These are phyloP conservation scores for Agonopterix arenella DNA, from an alignment of 2,888 invertebrate genomes.

Conservation along the genomic window DNA sequence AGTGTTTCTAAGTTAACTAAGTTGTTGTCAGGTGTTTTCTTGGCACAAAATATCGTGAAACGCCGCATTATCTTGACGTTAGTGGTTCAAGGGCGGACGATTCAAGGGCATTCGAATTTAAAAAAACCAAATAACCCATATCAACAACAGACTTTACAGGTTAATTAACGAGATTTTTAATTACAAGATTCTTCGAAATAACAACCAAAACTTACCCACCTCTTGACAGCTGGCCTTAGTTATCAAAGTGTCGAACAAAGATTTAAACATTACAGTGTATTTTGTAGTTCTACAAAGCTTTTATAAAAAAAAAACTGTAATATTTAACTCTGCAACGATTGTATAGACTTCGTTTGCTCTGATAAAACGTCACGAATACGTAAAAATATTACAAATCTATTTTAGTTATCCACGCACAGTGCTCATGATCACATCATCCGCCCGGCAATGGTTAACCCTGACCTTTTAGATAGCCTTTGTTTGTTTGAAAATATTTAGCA, in stretches of 20 bases:
- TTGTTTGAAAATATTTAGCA: slow-evolving; percentile 11
- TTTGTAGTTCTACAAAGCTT: slow-evolving; percentile 44
- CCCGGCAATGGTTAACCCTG: slow-evolving; percentile 43
- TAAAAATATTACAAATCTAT: slow-evolving; percentile 69
- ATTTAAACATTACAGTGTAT: slow-evolving; percentile 79
- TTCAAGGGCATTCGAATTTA: slow-evolving; percentile 45
- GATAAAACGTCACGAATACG: slow-evolving; percentile 61
- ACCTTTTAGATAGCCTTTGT: slow-evolving; percentile 22
- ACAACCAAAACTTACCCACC: slow-evolving; percentile 81
- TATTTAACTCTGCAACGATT: slow-evolving; percentile 37
- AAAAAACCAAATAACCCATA: slow-evolving; percentile 1
- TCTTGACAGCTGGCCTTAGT: slow-evolving; percentile 84
- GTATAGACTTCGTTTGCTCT: slow-evolving; percentile 52
- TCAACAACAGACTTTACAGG: slow-evolving; percentile 1
- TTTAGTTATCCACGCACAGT: slow-evolving; percentile 61
- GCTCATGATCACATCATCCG: slow-evolving; percentile 57
- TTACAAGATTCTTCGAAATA: slow-evolving; percentile 10
- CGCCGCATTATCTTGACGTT: slow-evolving; percentile 39
- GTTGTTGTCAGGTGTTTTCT: too few species aligned
- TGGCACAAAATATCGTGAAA: slow-evolving; percentile 5
- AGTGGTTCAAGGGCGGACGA: slow-evolving; percentile 60
- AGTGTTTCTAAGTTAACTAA: too few species aligned
- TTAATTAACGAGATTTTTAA: slow-evolving; percentile 3
- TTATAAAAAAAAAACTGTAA: slow-evolving; percentile 37
- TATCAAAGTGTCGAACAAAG: slow-evolving; percentile 78